Percentiles rank a stretch among this genome's conserved stretches.
Evolutionary conservation across 2,113 vertebrate species (phyloP).

Genomic region (Coracopsis vasa): DNA sequence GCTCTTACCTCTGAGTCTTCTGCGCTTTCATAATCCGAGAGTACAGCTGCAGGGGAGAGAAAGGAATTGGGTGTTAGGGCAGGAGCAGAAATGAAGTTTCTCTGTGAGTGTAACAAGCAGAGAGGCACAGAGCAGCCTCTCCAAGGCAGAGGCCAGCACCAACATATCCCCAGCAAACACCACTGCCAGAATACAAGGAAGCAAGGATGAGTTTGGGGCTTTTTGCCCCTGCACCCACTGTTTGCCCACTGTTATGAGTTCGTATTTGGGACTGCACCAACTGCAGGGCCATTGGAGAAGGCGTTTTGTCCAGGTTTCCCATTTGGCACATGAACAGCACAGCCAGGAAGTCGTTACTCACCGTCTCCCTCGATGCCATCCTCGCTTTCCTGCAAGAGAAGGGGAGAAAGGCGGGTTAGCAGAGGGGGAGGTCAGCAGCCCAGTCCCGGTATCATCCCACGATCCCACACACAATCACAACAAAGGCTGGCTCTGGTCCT

Average conservation of each 20-base stretch:
- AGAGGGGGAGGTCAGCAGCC: not conserved
- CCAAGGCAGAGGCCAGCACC: not conserved
- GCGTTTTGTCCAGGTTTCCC: accelerated
- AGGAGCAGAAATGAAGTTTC: not conserved
- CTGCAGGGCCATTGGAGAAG: accelerated
- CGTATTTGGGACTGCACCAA: not conserved
- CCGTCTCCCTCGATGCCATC: constrained; percentile 94
- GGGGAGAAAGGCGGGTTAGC: not conserved
- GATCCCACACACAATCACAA: accelerated
- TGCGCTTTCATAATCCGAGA: constrained; percentile 96
- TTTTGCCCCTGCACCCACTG: accelerated
- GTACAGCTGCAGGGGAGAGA: constrained; percentile 80
- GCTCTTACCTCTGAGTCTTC: constrained; percentile 90
- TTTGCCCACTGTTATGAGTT: accelerated
- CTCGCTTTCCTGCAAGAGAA: constrained; percentile 87
- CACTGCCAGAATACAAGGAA: not conserved
- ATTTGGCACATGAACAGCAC: not conserved
- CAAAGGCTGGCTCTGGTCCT: not conserved
- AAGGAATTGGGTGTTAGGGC: not conserved
- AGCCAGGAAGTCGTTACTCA: constrained; percentile 60
- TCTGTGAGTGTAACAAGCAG: accelerated
- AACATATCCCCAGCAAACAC: not conserved
- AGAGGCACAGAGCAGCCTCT: not conserved
- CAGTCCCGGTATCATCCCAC: not conserved
- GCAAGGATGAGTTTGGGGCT: accelerated